Evolutionary conservation across 2,797 vertebrate genomes (phyloP).

Genomic region (Threskiornis aethiopicus): DNA sequence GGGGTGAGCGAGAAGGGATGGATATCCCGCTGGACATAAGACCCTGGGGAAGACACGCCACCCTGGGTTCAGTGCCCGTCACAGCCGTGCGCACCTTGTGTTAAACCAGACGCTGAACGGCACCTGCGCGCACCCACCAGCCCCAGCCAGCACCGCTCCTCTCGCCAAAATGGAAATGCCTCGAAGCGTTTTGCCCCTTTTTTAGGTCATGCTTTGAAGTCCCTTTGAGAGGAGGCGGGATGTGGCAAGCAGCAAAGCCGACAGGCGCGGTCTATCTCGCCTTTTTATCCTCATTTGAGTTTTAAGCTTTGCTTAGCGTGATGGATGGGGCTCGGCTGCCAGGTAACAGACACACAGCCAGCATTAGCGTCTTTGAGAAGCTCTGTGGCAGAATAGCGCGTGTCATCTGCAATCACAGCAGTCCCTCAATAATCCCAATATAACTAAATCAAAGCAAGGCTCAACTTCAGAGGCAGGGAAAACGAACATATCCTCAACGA

Average conservation of each 20-base stretch:
- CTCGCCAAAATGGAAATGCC: background rate
- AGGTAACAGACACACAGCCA: background rate
- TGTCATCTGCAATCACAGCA: constrained; percentile 16
- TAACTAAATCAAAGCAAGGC: constrained; percentile 1
- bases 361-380: constrained; percentile 21
- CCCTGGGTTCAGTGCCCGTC: background rate
- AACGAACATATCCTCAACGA: background rate
- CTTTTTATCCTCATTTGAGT: background rate
- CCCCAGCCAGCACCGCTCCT: background rate
- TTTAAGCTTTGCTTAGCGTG: constrained; percentile 40
- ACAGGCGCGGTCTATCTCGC: background rate
- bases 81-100: background rate
- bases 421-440: background rate
- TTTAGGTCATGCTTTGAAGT: constrained; percentile 18
- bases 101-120: background rate
- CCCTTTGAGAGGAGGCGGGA: background rate
- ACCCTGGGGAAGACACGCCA: background rate
- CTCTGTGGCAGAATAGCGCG: background rate
- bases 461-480: background rate
- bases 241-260: background rate
- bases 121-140: background rate
- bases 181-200: background rate
- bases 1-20: background rate
- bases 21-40: background rate
- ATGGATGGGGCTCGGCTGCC: constrained; percentile 6